Base-by-base conservation (phyloP, 35 echinoderm and acorn worm species). In the Lytechinus variegatus region DNA sequence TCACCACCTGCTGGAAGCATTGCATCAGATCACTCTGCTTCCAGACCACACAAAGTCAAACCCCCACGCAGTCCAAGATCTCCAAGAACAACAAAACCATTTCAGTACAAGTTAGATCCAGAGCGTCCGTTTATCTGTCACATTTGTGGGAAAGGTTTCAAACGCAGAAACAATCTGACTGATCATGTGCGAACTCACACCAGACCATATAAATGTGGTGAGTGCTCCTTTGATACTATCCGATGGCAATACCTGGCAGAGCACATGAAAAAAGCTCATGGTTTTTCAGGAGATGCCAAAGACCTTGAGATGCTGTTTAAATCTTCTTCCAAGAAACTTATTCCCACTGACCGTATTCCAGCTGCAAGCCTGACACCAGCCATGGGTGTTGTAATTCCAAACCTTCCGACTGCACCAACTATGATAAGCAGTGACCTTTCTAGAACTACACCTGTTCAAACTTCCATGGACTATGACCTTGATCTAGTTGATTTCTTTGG, bases 121-220 rank as follows among this genome's bases (percentile, higher is more conserved):
- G 97, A 99, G 27, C 96, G 98, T 57, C 98, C 98, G 21, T 99
- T 97, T 56, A 97, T 97, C 55, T 99, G 98, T 54, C 97, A 98
- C 55, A 97, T 99, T 28, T 99, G 98, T 95, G 96, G 98, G 33
- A 99, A 99, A 86, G 97, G 97, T 16, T 99, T 99, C 95, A 99
- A 99, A 71, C 95, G 98, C 10, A 96, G 95, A 24, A 99, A 99
- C 93, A 99, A 99, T 89, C 53, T 99, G 52, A 95, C 95, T 55
- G 98, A 99, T 87, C 98, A 99, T 91, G 97, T 99, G 6, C 96
- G 97, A 9, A 99, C 95, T 86, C 98, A 99, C 86, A 97, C 98
- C 1, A 88, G 98, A 54, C 98, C 98, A 11, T 99, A 98, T 93
- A 98, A 97, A 95, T 99, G 98, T 91, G 96, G 96, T 0, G 98